phyloP scores from a whole-genome alignment of 2,113 vertebrate species.

The Hiodon tergisus region DNA sequence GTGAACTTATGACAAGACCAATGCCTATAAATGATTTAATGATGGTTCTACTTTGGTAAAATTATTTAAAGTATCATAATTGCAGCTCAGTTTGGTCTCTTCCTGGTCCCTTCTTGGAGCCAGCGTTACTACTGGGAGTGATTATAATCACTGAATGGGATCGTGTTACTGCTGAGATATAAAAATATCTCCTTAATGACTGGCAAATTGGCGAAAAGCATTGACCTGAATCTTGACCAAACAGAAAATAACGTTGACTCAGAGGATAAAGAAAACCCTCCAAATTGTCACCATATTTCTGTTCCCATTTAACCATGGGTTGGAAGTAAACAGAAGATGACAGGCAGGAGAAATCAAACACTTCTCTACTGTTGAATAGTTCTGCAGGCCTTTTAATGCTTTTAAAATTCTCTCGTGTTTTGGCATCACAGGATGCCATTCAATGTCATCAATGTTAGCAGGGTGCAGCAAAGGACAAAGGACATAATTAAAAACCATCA shows the following conservation, averaged over 20 bases:
- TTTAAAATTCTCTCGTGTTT: slow-evolving; percentile 30
- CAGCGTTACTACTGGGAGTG: slow-evolving; percentile 79
- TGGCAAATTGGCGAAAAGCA: slow-evolving; percentile 76
- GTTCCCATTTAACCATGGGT: slow-evolving; percentile 58
- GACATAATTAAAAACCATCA: slow-evolving; percentile 16
- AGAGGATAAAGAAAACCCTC: slow-evolving; percentile 45
- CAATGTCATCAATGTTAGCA: slow-evolving; percentile 9
- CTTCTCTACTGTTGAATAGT: slow-evolving; percentile 16
- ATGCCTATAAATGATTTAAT: slow-evolving; percentile 81
- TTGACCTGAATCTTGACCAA: slow-evolving; percentile 74
- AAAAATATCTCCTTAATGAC: slow-evolving; percentile 86
- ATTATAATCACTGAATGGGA: slow-evolving; percentile 76
- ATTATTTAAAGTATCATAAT: slow-evolving; percentile 94
- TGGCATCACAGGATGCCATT: slow-evolving; percentile 16
- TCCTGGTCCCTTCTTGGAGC: slow-evolving; percentile 69
- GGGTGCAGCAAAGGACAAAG: slow-evolving; percentile 8
- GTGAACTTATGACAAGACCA: slow-evolving; percentile 72
- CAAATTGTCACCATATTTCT: slow-evolving; percentile 68
- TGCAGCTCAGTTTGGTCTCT: slow-evolving; percentile 61
- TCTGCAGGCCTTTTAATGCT: slow-evolving; percentile 5
- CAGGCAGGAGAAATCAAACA: slow-evolving; percentile 58
- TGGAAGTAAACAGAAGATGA: slow-evolving; percentile 57
- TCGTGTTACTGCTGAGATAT: slow-evolving; percentile 80
- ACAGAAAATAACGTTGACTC: slow-evolving; percentile 69
- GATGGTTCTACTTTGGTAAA: slow-evolving; percentile 81